Evolutionary conservation across 2,888 invertebrate species (phyloP), one percentile per base, ranked within the genome.

Genomic region (Zelleria hepariella): DNA sequence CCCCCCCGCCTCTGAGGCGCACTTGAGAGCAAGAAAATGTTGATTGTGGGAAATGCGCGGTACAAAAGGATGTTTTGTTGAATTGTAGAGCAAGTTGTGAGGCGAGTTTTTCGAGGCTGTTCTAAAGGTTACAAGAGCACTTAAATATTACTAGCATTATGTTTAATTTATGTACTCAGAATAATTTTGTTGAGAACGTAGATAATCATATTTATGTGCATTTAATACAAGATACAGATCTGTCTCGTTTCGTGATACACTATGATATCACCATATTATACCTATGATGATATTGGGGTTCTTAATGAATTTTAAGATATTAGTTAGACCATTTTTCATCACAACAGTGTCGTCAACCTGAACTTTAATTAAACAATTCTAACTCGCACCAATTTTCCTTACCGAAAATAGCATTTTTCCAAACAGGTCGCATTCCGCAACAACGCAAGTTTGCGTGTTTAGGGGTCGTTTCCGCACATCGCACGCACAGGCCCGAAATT

Each of bases 1-100:
- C 54, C 23, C 32, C 10, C 7, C 53, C 53, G 32, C 58, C 47
- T 68, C 62, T 66, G 77, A 81, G 82, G 80, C 78, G 80, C 77
- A 77, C 77, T 74, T 75, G 73, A 58, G 58, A 58, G 57, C 47
- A 57, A 60, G 60, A 60, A 60, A 60, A 56, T 49, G 57, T 60
- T 60, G 52, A 58, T 58, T 58, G 58, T 58, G 58, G 51, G 58
- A 58, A 58, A 48, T 23, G 47, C 23, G 48, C 51, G 49, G 18
- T 51, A 57, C 57, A 56, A 32, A 56, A 27, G 53, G 32, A 21
- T 27, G 18, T 56, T 56, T 56, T 26, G 55, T 53, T 21, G 32
- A 42, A 42, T 42, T 42, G 20, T 51, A 6, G 32, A 42, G 32
- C 4, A 10, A 15, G 32, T 42, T n/a, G n/a, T n/a, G n/a, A n/a